phyloP scores from a whole-genome alignment of 2,113 vertebrate genomes.

The Myotis yumanensis region DNA sequence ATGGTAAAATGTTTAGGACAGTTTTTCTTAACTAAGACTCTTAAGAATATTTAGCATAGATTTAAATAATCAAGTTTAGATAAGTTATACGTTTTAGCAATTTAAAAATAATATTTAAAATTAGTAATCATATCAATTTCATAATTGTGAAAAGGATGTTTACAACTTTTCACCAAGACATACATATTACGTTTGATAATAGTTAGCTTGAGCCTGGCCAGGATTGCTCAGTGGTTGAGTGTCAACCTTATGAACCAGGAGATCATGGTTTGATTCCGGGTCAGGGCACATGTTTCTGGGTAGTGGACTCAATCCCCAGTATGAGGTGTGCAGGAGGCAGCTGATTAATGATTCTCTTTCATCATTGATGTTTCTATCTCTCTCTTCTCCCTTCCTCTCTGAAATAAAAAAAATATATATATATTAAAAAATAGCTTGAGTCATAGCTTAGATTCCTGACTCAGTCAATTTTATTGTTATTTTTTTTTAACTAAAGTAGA shows the following conservation, averaged over 20 bases:
- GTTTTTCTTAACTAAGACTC: not conserved
- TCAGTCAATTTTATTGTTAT: not conserved
- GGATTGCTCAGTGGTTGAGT: no score
- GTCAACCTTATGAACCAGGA: no score
- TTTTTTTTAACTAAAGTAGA: not conserved
- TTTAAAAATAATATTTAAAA: constrained; percentile 21
- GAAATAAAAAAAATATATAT: no score
- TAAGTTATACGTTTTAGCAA: not conserved
- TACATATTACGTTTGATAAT: not conserved
- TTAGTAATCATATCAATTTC: not conserved
- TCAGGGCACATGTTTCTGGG: no score
- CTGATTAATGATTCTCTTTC: no score
- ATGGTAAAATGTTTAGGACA: not conserved
- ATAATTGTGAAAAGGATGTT: not conserved
- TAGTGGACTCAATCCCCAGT: no score
- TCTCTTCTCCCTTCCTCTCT: no score
- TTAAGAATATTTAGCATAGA: not conserved
- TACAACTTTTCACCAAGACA: not conserved
- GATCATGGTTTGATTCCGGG: no score
- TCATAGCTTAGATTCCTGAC: not conserved
- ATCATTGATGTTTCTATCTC: no score
- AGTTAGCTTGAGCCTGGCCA: not conserved
- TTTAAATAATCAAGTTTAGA: not conserved
- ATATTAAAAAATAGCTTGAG: not conserved
- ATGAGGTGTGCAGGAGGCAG: no score